Percentiles rank a stretch among this genome's conserved stretches.
Evolutionary conservation across 1,140 invertebrate genomes (phyloP).

Genomic region (Drosophila gunungcola): DNA sequence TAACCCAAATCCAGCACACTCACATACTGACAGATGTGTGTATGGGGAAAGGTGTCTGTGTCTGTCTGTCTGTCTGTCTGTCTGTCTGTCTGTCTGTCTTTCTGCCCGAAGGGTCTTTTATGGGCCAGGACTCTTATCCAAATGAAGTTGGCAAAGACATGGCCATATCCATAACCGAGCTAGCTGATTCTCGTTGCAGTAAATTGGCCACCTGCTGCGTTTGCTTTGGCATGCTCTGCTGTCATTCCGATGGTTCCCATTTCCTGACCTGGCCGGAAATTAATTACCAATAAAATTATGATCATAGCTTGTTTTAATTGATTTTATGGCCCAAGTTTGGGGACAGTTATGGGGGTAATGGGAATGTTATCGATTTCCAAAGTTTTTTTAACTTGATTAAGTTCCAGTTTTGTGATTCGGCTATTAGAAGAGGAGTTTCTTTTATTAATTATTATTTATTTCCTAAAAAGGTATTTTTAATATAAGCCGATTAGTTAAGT

Average conservation of each 20-base stretch:
- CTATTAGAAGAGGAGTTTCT: too few species aligned
- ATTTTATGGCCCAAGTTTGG: slow-evolving; percentile 20
- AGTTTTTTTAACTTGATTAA: not conserved
- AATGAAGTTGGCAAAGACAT: slow-evolving; percentile 66
- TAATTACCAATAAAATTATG: slow-evolving; percentile 69
- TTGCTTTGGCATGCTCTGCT: slow-evolving; percentile 28
- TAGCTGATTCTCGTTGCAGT: slow-evolving; percentile 16
- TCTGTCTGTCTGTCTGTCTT: slow-evolving; percentile 3
- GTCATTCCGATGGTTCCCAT: slow-evolving; percentile 37
- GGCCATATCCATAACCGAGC: slow-evolving; percentile 17
- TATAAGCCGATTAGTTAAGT: too few species aligned
- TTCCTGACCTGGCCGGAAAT: slow-evolving; percentile 57
- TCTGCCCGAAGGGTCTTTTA: slow-evolving; percentile 45
- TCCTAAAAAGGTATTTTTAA: too few species aligned
- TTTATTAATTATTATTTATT: too few species aligned
- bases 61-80: too few species aligned
- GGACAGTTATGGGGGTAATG: slow-evolving; percentile 10
- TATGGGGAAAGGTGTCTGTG: not conserved
- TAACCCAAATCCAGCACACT: slow-evolving; percentile 73
- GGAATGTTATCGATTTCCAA: slow-evolving; percentile 6
- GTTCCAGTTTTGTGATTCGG: not conserved
- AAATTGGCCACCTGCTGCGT: slow-evolving; percentile 64
- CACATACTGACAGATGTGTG: slow-evolving; percentile 21
- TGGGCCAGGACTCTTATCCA: slow-evolving; percentile 66
- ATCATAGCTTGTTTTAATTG: slow-evolving; percentile 50